Conservation (phyloP, 2,113 vertebrate genomes). For the Barbus barbus region DNA sequence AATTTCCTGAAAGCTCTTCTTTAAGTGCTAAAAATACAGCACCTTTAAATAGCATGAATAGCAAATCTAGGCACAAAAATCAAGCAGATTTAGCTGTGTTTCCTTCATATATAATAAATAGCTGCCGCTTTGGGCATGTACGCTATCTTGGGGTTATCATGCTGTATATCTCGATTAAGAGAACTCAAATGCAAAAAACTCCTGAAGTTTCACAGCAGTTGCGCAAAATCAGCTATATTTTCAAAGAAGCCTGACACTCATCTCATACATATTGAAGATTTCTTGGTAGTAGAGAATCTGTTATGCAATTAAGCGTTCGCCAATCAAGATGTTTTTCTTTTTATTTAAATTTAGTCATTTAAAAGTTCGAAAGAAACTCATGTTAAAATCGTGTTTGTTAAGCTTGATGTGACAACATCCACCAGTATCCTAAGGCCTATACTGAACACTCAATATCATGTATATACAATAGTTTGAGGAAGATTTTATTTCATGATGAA, state of each 20-base stretch:
- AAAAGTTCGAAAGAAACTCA: not conserved
- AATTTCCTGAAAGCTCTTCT: no score
- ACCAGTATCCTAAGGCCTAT: not conserved
- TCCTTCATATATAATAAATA: slow-evolving; percentile 21
- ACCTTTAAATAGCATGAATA: not conserved
- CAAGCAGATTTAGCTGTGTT: not conserved
- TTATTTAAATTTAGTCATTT: not conserved
- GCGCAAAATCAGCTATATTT: not conserved
- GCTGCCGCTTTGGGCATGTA: slow-evolving; percentile 17
- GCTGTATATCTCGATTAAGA: not conserved
- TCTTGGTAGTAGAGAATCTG: slow-evolving; percentile 6
- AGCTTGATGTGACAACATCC: not conserved
- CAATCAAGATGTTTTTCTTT: not conserved
- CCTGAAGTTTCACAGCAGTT: not conserved
- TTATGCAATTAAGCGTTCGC: not conserved
- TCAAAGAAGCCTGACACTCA: not conserved
- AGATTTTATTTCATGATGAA: no score
- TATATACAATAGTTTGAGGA: no score
- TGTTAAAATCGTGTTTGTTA: no score
- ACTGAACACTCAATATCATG: no score
- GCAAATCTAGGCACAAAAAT: not conserved
- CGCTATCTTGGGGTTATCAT: not conserved
- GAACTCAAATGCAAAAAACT: not conserved
- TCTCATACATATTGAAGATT: not conserved
- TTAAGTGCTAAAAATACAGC: no score